Base-by-base conservation (phyloP, 1,140 invertebrate species). In the Sweltsa coloradensis region DNA sequence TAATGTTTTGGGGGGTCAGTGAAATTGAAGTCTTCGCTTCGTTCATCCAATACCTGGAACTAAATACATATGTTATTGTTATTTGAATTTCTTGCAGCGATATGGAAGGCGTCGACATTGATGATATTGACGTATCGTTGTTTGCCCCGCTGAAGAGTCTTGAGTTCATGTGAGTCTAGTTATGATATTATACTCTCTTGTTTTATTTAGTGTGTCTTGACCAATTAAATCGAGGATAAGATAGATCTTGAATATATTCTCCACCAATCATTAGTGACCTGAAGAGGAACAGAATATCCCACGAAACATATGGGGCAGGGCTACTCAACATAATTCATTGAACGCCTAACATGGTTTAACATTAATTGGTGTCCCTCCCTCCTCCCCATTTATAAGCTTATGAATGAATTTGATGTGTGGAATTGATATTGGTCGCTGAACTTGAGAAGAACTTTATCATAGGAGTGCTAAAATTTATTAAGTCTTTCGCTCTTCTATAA, bases 31-130 rank as follows among this genome's bases (percentile, higher is more conserved):
- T 64, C 2, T 11, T 13, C 14, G 14, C 29, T 1, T 31, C 2
- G 29, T 31, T 31, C 29, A 9, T 2, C 6, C 9, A 18, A 6
- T 39, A 7, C 19, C 16, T 19, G 19, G n/a, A 11, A n/a, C n/a
- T 2, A 1, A n/a, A 2, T 24, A 11, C 9, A 11, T 22, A 11
- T 26, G 1, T 11, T 21, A 42, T 25, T n/a, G 24, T 34, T 22
- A 25, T 21, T 36, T 39, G 34, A 25, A 24, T 31, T 46, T 27
- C 49, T 61, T 60, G 34, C 48, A 74, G 71, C 25, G 55, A 59
- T 16, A 42, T 74, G 0, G 69, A 75, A 42, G 69, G 71, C 18
- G 79, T 81, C 40, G 62, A 70, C 5, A 68, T 76, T 24, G 60
- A 71, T 16, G 56, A 70, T 40, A 68, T 76, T 0, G 61, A 76